These are phyloP conservation scores for Morone saxatilis DNA, from an alignment of 2,113 vertebrate genomes.

Conservation along the genomic window DNA sequence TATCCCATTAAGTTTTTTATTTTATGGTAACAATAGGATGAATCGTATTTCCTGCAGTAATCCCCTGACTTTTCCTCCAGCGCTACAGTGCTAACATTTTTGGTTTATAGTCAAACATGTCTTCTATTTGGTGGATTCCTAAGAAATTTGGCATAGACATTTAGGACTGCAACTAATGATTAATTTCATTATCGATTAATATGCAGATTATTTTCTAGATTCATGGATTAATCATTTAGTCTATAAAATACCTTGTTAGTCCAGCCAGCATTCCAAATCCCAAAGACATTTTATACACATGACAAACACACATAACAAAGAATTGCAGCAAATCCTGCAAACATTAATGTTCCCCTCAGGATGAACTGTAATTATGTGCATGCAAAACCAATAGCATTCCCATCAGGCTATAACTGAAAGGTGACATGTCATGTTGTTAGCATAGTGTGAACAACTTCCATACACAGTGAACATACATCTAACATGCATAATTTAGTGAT, in stretches of 20 bases:
- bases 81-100: neutral
- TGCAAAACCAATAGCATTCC: neutral
- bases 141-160: neutral
- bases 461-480: neutral
- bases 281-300: neutral
- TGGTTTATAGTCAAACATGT: neutral
- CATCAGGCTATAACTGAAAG: neutral
- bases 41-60: too few relatives aligned
- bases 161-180: neutral
- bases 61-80: neutral
- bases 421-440: neutral
- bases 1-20: neutral
- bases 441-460: neutral
- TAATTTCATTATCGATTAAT: neutral
- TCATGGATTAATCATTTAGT: neutral
- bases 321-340: neutral
- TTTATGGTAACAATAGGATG: neutral
- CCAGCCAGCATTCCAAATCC: neutral
- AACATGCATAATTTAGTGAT: conserved; percentile 6
- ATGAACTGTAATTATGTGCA: neutral
- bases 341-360: neutral
- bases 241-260: neutral
- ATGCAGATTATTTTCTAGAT: neutral
- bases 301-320: neutral
- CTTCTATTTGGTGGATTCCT: neutral